Conservation (phyloP, 1,140 invertebrate species). For the Melanaphis sacchari region DNA sequence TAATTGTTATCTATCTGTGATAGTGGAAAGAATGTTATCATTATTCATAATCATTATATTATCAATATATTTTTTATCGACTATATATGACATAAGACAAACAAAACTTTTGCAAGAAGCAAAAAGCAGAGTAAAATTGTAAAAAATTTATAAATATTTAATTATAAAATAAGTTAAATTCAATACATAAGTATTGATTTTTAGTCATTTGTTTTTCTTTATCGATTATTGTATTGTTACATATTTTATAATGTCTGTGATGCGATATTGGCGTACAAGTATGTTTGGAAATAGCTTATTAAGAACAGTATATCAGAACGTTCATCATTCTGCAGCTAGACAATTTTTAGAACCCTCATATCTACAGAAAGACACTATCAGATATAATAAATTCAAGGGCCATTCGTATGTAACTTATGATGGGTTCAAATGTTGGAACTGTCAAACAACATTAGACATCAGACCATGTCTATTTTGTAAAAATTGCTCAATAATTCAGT, state of each 20-base stretch:
- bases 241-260: constrained; percentile 6
- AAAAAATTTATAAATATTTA: no score
- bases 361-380: no score
- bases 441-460: neutral
- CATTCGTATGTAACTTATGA: neutral
- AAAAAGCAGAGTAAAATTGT: no score
- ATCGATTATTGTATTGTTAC: neutral
- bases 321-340: neutral
- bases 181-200: neutral
- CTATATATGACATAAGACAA: no score
- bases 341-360: neutral
- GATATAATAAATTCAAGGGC: neutral
- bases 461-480: constrained; percentile 58
- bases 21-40: no score
- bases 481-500: constrained; percentile 58
- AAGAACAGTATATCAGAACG: neutral
- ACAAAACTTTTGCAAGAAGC: no score
- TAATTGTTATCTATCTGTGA: no score
- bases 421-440: constrained; percentile 33
- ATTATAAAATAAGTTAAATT: neutral
- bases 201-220: neutral
- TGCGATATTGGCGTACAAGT: neutral
- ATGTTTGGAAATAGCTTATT: neutral
- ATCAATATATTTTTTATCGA: no score
- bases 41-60: no score